phyloP scores from a whole-genome alignment of 2,113 vertebrate species.

The Macaca fascicularis region T2T-MFA8v1.1 NC_088376.1:134694001-134694500 shows the following conservation, averaged over 20 bases:
- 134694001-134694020: neutral
- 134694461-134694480: neutral
- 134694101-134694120: neutral
- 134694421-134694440: neutral
- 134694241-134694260: neutral
- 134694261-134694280: neutral
- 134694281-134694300: neutral
- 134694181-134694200: neutral
- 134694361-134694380: neutral
- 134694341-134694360: neutral
- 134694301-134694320: neutral
- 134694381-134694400: neutral
- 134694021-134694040: neutral
- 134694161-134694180: neutral
- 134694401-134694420: neutral
- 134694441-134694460: too few relatives aligned
- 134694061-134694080: neutral
- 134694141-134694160: neutral
- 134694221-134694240: neutral
- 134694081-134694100: neutral
- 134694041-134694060: neutral
- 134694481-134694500: neutral
- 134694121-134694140: neutral
- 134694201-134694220: neutral
- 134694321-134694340: neutral